Evolutionary conservation across 2,113 vertebrate genomes (phyloP).

Genomic region (human (Homo sapiens)): GRCh38 chr4:101660001-101660500

Average conservation of each 20-base stretch:
- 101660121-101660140: no score
- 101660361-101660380: not conserved
- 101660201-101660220: not conserved
- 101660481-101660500: not conserved
- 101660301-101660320: not conserved
- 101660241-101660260: not conserved
- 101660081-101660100: no score
- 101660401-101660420: not conserved
- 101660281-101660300: not conserved
- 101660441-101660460: not conserved
- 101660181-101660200: not conserved
- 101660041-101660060: no score
- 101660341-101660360: not conserved
- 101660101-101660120: no score
- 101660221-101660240: not conserved
- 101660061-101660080: no score
- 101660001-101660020: no score
- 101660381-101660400: not conserved
- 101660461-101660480: not conserved
- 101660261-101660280: not conserved
- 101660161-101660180: no score
- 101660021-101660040: no score
- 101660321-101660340: not conserved
- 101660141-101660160: no score
- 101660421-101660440: not conserved